Evolutionary conservation across 2,888 invertebrate genomes (phyloP), one percentile per base, ranked within the genome.

Genomic region (Trichogramma evanescens): DNA sequence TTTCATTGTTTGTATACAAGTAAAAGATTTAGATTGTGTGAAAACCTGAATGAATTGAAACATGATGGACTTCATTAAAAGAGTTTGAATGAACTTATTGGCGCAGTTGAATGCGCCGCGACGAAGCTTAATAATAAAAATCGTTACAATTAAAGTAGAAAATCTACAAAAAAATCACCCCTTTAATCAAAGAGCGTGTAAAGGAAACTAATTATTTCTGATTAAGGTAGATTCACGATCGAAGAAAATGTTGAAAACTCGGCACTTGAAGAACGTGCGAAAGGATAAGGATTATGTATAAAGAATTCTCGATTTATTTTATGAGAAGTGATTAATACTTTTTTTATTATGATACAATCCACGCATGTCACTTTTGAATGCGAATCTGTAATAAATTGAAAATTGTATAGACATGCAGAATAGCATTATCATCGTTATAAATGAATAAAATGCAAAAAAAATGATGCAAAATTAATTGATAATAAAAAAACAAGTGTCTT

Each of bases 401-500:
- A 13, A 51, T 45, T 26, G 54, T 58, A 51, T 58, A 58, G 46
- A 44, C 41, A 58, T 56, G 41, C 50, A 10, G 60, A 26, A 26
- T 26, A 62, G 48, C 41, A 58, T 58, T 62, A 56, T 63, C 60
- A 64, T 63, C 41, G 57, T 62, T 39, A 48, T 13, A 26, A 58
- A 56, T 52, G 52, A 59, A 62, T 63, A 63, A 50, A 56, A 60
- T 60, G 41, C 41, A 54, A 53, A 52, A 59, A 44, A 45, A 59
- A 59, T 57, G 43, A 56, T 50, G 26, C 26, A 58, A 63, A 55
- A 61, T 59, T 41, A 59, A 61, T 60, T 57, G 59, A 63, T 62
- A 61, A 64, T 63, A 65, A 63, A 63, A 48, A 62, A 42, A 63
- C 55, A 63, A 60, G 53, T 62, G 63, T 62, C 63, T 66, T 63